Conservation (phyloP, 2,797 vertebrate species). For the Anguilla marmorata region DNA sequence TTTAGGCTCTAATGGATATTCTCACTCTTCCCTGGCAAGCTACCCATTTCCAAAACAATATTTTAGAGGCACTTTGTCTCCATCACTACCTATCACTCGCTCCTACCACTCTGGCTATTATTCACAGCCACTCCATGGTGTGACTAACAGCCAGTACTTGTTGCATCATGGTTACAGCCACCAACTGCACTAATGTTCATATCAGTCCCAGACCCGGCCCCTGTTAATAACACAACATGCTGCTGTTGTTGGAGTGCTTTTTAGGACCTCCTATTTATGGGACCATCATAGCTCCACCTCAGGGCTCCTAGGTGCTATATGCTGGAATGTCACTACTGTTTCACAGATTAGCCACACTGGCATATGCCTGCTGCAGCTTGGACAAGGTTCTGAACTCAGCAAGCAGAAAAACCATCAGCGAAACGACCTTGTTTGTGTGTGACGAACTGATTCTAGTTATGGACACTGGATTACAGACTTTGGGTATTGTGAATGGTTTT, state of each 20-base stretch:
- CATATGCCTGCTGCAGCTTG: not conserved
- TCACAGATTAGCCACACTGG: not conserved
- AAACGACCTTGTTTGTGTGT: too few relatives aligned
- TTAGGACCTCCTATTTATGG: not conserved
- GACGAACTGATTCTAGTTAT: too few relatives aligned
- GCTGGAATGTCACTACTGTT: not conserved
- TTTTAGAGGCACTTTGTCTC: not conserved
- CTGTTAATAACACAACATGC: not conserved
- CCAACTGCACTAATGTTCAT: not conserved
- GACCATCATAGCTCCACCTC: not conserved
- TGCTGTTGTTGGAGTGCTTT: slow-evolving; percentile 1
- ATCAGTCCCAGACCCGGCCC: not conserved
- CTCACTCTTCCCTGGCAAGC: not conserved
- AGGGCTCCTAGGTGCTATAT: not conserved
- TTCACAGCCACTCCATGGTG: not conserved
- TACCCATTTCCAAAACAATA: not conserved
- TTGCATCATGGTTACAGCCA: not conserved
- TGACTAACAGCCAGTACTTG: not conserved
- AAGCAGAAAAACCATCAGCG: too few relatives aligned
- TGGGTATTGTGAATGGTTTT: too few relatives aligned
- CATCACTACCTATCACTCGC: not conserved
- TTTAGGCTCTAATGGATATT: not conserved
- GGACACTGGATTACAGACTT: too few relatives aligned
- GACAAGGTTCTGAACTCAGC: not conserved
- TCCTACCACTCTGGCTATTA: not conserved